phyloP scores from a whole-genome alignment of 2,888 invertebrate species.

The Cylloceria caligata region DNA sequence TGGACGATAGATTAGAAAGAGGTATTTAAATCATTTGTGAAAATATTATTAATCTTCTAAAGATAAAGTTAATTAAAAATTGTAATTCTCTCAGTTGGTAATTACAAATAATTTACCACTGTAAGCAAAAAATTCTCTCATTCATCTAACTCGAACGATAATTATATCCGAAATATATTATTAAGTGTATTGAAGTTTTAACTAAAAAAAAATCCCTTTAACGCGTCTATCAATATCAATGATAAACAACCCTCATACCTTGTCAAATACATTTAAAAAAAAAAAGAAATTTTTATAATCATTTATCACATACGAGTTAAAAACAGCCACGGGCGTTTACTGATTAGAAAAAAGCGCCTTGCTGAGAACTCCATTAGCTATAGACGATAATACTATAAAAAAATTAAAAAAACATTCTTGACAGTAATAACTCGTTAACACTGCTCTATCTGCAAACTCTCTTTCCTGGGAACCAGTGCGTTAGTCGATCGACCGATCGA shows the following conservation, averaged over 20 bases:
- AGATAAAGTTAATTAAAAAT: no score
- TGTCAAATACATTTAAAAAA: not conserved
- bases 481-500: constrained; percentile 57
- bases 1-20: no score
- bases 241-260: not conserved
- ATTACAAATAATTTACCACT: not conserved
- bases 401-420: no score
- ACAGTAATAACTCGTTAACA: constrained; percentile 61
- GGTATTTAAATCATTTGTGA: no score
- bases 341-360: not conserved
- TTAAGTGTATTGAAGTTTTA: not conserved
- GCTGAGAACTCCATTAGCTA: constrained; percentile 42
- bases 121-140: not conserved
- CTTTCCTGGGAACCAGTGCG: constrained; percentile 51
- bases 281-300: not conserved
- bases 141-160: not conserved
- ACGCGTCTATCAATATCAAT: not conserved
- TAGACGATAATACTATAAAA: constrained; percentile 26
- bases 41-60: no score
- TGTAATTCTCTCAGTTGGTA: not conserved
- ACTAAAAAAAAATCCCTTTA: not conserved
- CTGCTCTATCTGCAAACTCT: constrained; percentile 54
- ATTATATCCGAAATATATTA: not conserved
- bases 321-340: constrained; percentile 16
- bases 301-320: constrained; percentile 8